phyloP scores from a whole-genome alignment of 2,888 invertebrate species.

The Parascotia fuliginaria region DNA sequence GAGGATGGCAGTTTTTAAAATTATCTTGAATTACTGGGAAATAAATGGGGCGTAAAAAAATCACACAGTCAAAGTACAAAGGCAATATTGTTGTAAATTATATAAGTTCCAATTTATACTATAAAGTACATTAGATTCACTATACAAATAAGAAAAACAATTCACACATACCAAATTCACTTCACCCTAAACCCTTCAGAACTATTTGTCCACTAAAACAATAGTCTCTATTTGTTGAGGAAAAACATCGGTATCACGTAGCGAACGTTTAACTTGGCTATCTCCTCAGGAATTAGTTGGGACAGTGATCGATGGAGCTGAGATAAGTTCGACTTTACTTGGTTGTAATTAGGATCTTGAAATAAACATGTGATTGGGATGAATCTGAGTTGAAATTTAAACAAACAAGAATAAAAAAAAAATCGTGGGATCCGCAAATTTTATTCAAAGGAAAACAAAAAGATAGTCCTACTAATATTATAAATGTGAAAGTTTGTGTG shows the following conservation, averaged over 20 bases:
- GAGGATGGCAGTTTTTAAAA: too few relatives aligned
- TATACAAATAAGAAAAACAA: constrained; percentile 8
- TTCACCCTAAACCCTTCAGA: constrained; percentile 18
- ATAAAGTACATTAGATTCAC: background rate
- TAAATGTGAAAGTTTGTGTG: too few relatives aligned
- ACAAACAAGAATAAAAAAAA: background rate
- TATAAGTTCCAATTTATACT: too few relatives aligned
- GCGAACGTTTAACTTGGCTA: constrained; percentile 33
- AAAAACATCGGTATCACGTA: constrained; percentile 25
- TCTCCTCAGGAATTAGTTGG: constrained; percentile 41
- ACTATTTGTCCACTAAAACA: constrained; percentile 27
- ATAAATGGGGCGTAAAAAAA: too few relatives aligned
- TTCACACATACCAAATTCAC: constrained; percentile 11
- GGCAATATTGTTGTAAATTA: too few relatives aligned
- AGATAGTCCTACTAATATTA: too few relatives aligned
- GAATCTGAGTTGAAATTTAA: background rate
- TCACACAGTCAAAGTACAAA: too few relatives aligned
- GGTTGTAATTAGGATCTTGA: constrained; percentile 23
- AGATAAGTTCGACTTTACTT: constrained; percentile 30
- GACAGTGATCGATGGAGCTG: constrained; percentile 42
- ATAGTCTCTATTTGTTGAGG: constrained; percentile 26
- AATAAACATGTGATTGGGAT: constrained; percentile 7
- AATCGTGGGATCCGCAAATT: too few relatives aligned
- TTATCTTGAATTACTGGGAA: too few relatives aligned
- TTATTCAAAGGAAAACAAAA: too few relatives aligned